Evolutionary conservation across 1,140 invertebrate species (phyloP), one percentile per base, ranked within the genome.

Genomic region (Scaptomyza graminum): DNA sequence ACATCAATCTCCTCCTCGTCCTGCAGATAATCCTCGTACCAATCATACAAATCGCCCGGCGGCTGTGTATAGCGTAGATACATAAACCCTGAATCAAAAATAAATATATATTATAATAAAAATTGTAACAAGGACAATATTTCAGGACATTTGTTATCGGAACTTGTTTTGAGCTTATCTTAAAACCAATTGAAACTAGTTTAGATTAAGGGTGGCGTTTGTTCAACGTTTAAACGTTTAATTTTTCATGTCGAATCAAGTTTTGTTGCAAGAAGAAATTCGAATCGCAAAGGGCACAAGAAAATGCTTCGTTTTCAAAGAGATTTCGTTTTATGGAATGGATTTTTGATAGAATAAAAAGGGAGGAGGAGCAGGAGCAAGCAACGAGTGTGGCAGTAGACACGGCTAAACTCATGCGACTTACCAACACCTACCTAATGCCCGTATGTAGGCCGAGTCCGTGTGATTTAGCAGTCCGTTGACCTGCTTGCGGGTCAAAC

Each of bases 1-100:
- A 98, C 97, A 92, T 99, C 99, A 56, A 99, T 93, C 91, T 99
- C 97, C 94, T 99, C 98, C 85, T 97, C 95, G 93, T 99, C 98
- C 90, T 98, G 97, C 66, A 99, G 93, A 93, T 99, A 99, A 12
- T 96, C 95, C 90, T 97, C 97, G 92, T 97, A 99, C 99, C 99
- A 99, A 85, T 97, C 96, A 94, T 98, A 98, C 55, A 99, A 93
- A 92, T 99, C 97, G 44, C 95, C 94, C 4, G 99, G 99, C 25
- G 98, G 98, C 92, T 99, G 98, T 11, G 98, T 99, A 91, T 98
- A 99, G 90, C 98, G 96, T 90, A 93, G 93, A 79, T 94, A 95
- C 94, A 95, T 95, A 79, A 95, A 95, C 9, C 94, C 93, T 94
- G n/a, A 74, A n/a, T 44, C 25, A 50, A 4, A n/a, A 66, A 46